A percentile compares a stretch with the other conserved stretches of the same genome.
These are phyloP conservation scores for Drosophila borealis DNA, from an alignment of 2,888 invertebrate genomes.

Conservation along the genomic window DNA sequence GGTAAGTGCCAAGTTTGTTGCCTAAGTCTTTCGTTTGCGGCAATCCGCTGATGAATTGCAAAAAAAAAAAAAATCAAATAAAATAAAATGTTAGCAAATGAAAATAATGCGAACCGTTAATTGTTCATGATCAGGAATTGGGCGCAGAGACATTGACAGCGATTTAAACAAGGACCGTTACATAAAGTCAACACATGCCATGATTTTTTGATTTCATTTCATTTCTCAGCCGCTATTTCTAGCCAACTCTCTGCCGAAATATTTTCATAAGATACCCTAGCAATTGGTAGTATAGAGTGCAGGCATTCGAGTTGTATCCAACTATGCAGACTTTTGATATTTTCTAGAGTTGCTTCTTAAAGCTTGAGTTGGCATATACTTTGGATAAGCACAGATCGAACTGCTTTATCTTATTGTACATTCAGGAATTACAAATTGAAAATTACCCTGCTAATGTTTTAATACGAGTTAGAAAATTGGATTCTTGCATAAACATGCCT, in stretches of 20 bases:
- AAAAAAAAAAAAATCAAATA: constrained; percentile 13
- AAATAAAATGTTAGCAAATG: constrained; percentile 2
- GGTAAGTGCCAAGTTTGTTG: constrained; percentile 66
- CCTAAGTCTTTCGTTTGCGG: constrained; percentile 52
- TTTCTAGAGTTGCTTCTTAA: too few species aligned
- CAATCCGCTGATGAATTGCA: constrained; percentile 32
- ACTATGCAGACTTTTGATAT: too few species aligned
- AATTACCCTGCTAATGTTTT: too few species aligned
- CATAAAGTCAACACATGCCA: constrained; percentile 54
- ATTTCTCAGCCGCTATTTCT: constrained; percentile 16
- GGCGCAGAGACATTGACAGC: constrained; percentile 49
- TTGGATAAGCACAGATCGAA: too few species aligned
- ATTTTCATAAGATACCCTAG: too few species aligned
- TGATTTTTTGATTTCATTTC: constrained; percentile 20
- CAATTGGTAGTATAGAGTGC: too few species aligned
- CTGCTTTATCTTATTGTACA: too few species aligned
- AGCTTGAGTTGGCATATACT: too few species aligned
- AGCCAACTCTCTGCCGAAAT: not conserved
- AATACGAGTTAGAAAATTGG: too few species aligned
- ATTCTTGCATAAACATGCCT: too few species aligned
- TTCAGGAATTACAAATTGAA: too few species aligned
- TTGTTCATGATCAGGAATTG: constrained; percentile 34
- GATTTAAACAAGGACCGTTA: constrained; percentile 71
- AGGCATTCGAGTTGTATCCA: too few species aligned
- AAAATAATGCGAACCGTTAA: constrained; percentile 50